Evolutionary conservation across 2,888 invertebrate genomes (phyloP), one percentile per base, ranked within the genome.

Genomic region (Drosophila merina): DNA sequence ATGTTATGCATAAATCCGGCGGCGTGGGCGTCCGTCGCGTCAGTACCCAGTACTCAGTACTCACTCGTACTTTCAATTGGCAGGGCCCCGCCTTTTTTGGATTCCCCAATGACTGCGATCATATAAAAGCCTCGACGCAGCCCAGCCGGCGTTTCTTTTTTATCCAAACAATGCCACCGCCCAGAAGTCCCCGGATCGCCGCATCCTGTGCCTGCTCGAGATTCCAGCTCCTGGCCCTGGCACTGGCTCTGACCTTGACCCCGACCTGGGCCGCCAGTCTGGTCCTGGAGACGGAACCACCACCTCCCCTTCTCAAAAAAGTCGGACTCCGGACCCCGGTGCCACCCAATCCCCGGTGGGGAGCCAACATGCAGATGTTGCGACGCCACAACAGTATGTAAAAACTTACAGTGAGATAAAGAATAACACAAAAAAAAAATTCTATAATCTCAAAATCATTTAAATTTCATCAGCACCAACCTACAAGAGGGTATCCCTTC

Each of bases 321-420:
- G 10, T 20, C 10, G 25, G 10, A 45, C 10, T 6, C 25, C 20
- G 10, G n/a, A 28, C 28, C n/a, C 69, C 72, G 8, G 70, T 76
- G 33, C 91, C 91, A 36, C 90, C 91, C 1, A 75, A 77, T 1
- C 88, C 89, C 4, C 90, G 78, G 33, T 90, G 89, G 77, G 90
- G 85, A 2, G 78, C 88, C 58, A 91, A 89, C 67, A 88, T 76
- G 83, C 86, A 89, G 69, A 90, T 89, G 82, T 76, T 90, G 52
- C 79, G 89, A 36, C 80, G 73, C 68, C 79, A 89, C 73, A 91
- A 91, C 83, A 89, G 90, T 91, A 88, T 75, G 88, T 33, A 14
- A n/a, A n/a, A n/a, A n/a, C 10, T 4, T n/a, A 10, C n/a, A n/a
- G 36, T 36, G 36, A n/a, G 36, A 36, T 10, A 10, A 36, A 4